Base-by-base conservation (phyloP, 2,888 invertebrate genomes). In the Catocala sponsa region DNA sequence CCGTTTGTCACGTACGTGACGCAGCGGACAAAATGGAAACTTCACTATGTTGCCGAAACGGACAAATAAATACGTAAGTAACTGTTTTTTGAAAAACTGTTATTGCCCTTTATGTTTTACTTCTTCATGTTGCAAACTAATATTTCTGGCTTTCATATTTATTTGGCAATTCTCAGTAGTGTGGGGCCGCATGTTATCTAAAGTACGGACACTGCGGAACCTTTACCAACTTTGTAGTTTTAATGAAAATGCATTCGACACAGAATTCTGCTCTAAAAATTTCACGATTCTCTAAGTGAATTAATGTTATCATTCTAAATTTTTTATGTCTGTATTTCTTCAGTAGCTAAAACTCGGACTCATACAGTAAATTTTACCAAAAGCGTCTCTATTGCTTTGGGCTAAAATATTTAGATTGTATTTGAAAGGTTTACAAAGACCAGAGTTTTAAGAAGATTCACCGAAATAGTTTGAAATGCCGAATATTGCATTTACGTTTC, bases 1-100 rank as follows among this genome's bases (percentile, higher is more conserved):
- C 86, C 87, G 93, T 92, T 91, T 92, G 94, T 94, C 94, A 94
- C 94, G 94, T 92, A 93, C 94, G 94, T 93, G 92, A 90, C 86
- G 88, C 85, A 82, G 82, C 87, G 89, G 87, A 88, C 90, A 88
- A 88, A 92, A 92, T 92, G 87, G 91, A 89, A 92, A 91, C 91
- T 91, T 86, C 85, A 89, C 88, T 87, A 82, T 87, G 85, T 88
- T 89, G 86, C 87, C 87, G 86, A 90, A 91, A 90, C 83, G 87
- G 83, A 90, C 88, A 90, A 91, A 91, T 93, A 94, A 91, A 91
- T 89, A 91, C 88, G 84, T 89, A 84, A 90, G 84, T 89, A 84
- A 90, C 83, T 82, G 85, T 87, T 87, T 84, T 83, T 80, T 87
- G 81, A 85, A 88, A 83, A 87, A 85, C 81, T 79, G 77, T 81